Conservation (phyloP, 2,888 invertebrate species). For the Trissolcus brochymenae region DNA sequence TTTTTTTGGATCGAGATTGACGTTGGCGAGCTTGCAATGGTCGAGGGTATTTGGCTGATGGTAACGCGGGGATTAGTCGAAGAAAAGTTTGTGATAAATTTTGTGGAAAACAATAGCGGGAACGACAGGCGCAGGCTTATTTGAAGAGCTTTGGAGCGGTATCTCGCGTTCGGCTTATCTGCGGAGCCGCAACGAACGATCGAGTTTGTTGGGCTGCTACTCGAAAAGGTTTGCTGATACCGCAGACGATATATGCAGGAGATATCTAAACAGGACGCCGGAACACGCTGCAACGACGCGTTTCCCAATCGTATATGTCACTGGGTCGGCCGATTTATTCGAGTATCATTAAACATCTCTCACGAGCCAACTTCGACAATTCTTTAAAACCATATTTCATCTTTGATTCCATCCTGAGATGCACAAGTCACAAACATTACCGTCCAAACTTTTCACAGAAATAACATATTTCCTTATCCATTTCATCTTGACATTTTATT, state of each 20-base stretch:
- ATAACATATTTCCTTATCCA: too few species aligned
- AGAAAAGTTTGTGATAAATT: slow-evolving; percentile 56
- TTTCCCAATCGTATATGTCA: slow-evolving; percentile 57
- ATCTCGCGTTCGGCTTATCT: slow-evolving; percentile 57
- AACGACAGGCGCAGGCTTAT: slow-evolving; percentile 51
- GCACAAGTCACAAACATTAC: too few species aligned
- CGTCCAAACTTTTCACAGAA: too few species aligned
- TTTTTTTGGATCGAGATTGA: too few species aligned
- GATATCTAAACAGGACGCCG: slow-evolving; percentile 56
- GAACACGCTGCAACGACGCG: slow-evolving; percentile 57
- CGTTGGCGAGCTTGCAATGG: slow-evolving; percentile 1
- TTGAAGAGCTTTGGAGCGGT: slow-evolving; percentile 44
- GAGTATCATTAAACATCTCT: slow-evolving; percentile 45
- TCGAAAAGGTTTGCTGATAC: slow-evolving; percentile 58
- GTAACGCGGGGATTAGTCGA: slow-evolving; percentile 34
- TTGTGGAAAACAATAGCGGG: slow-evolving; percentile 49
- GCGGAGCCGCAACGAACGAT: slow-evolving; percentile 56
- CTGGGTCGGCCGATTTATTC: slow-evolving; percentile 50
- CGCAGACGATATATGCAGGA: slow-evolving; percentile 56
- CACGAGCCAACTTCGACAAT: too few species aligned
- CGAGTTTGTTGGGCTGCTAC: slow-evolving; percentile 55
- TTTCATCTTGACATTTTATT: too few species aligned
- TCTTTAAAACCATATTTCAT: too few species aligned
- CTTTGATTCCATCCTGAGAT: too few species aligned
- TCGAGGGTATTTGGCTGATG: not conserved